Evolutionary conservation across 1,140 invertebrate genomes (phyloP).

Genomic region (Leptinotarsa texana): DNA sequence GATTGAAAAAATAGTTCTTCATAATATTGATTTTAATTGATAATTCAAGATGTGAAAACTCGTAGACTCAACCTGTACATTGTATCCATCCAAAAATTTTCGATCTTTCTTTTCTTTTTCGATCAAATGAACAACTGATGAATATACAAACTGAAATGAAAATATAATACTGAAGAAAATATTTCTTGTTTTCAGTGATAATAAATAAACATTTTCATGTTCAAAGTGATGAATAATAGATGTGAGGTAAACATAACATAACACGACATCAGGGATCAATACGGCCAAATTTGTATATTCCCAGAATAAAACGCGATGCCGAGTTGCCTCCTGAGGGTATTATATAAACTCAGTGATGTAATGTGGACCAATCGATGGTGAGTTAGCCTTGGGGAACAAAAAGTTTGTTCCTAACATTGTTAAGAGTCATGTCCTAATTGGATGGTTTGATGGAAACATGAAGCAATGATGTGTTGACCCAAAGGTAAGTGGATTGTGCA

Average conservation of each 20-base stretch:
- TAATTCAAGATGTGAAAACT: too few relatives aligned
- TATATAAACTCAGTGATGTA: conserved; percentile 5
- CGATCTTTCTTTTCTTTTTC: too few relatives aligned
- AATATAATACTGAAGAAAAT: not conserved
- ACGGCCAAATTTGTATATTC: not conserved
- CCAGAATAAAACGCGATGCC: not conserved
- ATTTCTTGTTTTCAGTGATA: not conserved
- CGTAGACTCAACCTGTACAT: too few relatives aligned
- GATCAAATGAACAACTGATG: too few relatives aligned
- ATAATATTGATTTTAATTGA: too few relatives aligned
- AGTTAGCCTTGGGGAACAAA: conserved; percentile 5
- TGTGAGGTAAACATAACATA: not conserved
- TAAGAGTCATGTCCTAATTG: conserved; percentile 1
- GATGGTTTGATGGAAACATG: not conserved
- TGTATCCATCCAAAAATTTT: too few relatives aligned
- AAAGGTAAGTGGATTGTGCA: too few relatives aligned
- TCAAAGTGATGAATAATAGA: not conserved
- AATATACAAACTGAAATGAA: too few relatives aligned
- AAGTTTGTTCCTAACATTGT: not conserved
- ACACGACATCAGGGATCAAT: not conserved
- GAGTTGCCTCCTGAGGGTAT: not conserved
- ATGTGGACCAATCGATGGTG: not conserved
- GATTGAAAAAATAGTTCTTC: too few relatives aligned
- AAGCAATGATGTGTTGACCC: not conserved
- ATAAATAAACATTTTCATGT: not conserved